Conservation (phyloP, 2,113 vertebrate genomes). For the Brevimyrus niger region DNA sequence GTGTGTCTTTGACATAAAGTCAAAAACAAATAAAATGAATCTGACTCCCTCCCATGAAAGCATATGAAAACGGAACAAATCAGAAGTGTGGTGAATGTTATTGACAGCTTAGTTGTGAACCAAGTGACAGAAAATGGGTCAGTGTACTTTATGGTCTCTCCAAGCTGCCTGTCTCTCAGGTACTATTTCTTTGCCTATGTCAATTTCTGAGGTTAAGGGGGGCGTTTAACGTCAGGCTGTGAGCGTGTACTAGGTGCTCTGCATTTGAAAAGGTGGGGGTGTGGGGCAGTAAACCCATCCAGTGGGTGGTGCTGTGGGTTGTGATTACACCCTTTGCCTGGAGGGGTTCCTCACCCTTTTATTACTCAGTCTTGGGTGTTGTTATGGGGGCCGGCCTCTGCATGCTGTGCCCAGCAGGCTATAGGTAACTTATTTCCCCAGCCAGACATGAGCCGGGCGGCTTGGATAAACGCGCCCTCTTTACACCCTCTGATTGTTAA, state of each 20-base stretch:
- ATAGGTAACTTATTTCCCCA: background rate
- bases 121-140: background rate
- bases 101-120: background rate
- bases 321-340: background rate
- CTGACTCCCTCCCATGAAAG: background rate
- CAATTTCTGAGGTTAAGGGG: background rate
- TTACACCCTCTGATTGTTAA: background rate
- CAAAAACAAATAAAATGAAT: background rate
- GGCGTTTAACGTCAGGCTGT: background rate
- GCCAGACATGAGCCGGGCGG: background rate
- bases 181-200: background rate
- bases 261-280: background rate
- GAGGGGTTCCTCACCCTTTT: background rate
- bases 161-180: background rate
- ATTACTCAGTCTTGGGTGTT: background rate
- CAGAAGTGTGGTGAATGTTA: background rate
- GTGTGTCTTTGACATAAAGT: background rate
- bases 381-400: background rate
- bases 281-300: background rate
- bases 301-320: background rate
- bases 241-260: background rate
- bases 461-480: background rate
- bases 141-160: background rate
- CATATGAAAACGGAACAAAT: background rate
- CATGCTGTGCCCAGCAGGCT: background rate